Percentiles rank a stretch among this genome's conserved stretches.
phyloP scores from a whole-genome alignment of 2,888 invertebrate genomes.

The Patella depressa region DNA sequence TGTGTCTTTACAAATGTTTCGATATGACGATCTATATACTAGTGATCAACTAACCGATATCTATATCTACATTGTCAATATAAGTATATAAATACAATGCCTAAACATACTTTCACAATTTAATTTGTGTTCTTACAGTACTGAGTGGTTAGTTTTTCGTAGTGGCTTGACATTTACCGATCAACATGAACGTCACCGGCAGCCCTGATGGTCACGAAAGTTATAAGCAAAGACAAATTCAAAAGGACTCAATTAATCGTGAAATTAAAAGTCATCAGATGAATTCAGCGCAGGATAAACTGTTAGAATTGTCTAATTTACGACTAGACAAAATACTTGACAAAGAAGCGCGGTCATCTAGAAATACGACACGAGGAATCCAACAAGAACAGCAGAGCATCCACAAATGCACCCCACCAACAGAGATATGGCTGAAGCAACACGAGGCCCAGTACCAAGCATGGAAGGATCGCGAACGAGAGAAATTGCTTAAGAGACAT shows the following conservation, averaged over 20 bases:
- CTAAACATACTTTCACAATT: no score
- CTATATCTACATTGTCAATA: no score
- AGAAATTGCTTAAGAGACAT: not conserved
- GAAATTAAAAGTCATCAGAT: not conserved
- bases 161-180: no score
- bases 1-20: no score
- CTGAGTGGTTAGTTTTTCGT: no score
- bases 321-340: not conserved
- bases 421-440: not conserved
- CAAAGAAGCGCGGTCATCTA: not conserved
- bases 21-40: no score
- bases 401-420: not conserved
- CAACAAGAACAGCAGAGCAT: not conserved
- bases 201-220: not conserved
- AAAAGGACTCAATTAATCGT: not conserved
- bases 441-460: not conserved
- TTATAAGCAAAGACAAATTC: not conserved
- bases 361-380: not conserved
- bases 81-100: no score
- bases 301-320: not conserved
- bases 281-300: not conserved
- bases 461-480: slow-evolving; percentile 2
- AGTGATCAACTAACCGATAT: no score
- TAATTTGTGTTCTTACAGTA: no score
- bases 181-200: no score